Evolutionary conservation across 2,113 vertebrate genomes (phyloP).

Genomic region (Cyprinodon variegatus): DNA sequence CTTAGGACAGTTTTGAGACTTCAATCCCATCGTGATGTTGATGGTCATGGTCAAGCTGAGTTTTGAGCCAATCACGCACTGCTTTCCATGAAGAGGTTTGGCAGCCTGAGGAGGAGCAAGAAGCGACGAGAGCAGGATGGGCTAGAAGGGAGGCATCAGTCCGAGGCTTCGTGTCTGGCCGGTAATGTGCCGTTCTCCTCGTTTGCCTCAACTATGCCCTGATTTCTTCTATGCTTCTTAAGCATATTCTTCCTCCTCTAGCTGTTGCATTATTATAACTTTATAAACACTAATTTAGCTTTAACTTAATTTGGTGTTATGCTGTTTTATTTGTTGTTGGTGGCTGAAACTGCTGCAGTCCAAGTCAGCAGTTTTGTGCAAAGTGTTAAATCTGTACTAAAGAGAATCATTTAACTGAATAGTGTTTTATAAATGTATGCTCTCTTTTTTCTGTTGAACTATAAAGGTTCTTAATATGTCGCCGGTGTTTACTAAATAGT

Average conservation of each 20-base stretch:
- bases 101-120: slow-evolving; percentile 90
- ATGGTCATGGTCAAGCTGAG: slow-evolving; percentile 66
- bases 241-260: background rate
- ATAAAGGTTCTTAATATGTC: background rate
- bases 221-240: background rate
- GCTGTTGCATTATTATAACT: background rate
- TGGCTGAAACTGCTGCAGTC: background rate
- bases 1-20: slow-evolving; percentile 7
- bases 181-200: slow-evolving; percentile 62
- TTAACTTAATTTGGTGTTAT: background rate
- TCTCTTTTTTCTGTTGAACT: no score
- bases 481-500: no score
- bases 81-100: slow-evolving; percentile 93
- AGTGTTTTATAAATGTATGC: background rate
- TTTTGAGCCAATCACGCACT: slow-evolving; percentile 46
- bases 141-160: slow-evolving; percentile 82
- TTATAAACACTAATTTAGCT: background rate
- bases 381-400: background rate
- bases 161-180: slow-evolving; percentile 80
- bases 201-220: background rate
- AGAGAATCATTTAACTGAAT: background rate
- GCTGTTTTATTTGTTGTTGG: background rate
- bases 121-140: slow-evolving; percentile 82
- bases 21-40: slow-evolving; percentile 32
- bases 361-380: background rate